These are phyloP conservation scores for Sula dactylatra DNA, from an alignment of 2,113 vertebrate genomes.

Conservation along the genomic window DNA sequence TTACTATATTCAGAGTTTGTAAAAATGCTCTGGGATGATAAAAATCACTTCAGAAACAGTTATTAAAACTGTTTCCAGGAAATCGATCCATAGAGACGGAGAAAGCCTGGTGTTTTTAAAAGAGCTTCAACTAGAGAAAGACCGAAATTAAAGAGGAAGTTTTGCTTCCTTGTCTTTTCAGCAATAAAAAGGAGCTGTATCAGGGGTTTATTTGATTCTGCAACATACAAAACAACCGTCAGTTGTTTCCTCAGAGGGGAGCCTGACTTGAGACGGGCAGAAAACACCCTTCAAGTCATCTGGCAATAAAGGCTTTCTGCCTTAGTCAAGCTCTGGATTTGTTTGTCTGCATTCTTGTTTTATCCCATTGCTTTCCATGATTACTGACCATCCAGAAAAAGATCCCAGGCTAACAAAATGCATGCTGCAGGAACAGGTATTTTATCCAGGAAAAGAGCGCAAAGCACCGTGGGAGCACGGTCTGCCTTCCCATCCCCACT, in stretches of 20 bases:
- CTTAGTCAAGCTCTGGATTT: neutral
- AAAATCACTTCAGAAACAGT: slow-evolving; percentile 27
- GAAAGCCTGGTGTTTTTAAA: neutral
- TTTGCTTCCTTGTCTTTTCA: neutral
- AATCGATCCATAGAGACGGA: neutral
- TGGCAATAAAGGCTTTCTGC: slow-evolving; percentile 8
- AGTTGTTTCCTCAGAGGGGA: neutral
- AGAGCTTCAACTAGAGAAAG: neutral
- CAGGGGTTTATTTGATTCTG: neutral
- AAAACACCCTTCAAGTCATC: neutral
- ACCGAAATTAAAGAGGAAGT: neutral
- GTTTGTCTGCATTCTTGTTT: neutral
- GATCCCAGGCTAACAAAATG: neutral
- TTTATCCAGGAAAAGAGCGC: slow-evolving; percentile 19
- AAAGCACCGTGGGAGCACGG: accelerated
- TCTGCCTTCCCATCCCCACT: neutral
- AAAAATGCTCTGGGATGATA: slow-evolving; percentile 26
- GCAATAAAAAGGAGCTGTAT: neutral
- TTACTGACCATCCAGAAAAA: slow-evolving; percentile 21
- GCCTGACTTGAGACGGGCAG: neutral
- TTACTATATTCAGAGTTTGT: slow-evolving; percentile 24
- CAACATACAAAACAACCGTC: neutral
- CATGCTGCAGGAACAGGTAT: neutral
- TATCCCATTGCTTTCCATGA: neutral
- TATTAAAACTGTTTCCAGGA: slow-evolving; percentile 14